phyloP scores from a whole-genome alignment of 2,113 vertebrate genomes.

The Hiodon tergisus region DNA sequence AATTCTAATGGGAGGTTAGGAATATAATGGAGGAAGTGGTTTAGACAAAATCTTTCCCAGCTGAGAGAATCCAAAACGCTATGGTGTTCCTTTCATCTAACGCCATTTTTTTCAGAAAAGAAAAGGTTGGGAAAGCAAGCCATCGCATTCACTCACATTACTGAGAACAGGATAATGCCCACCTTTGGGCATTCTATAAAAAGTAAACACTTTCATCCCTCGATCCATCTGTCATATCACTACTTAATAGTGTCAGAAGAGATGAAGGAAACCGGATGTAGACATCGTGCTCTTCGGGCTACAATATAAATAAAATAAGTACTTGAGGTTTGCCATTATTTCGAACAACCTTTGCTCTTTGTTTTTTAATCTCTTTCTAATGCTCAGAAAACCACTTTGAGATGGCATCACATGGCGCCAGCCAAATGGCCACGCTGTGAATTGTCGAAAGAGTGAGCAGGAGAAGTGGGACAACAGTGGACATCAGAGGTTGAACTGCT shows the following conservation, averaged over 20 bases:
- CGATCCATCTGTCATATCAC: neutral
- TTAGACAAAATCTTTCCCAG: constrained; percentile 20
- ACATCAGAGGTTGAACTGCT: too few species aligned
- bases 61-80: too few species aligned
- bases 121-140: neutral
- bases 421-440: neutral
- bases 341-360: neutral
- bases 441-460: too few species aligned
- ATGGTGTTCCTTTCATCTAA: neutral
- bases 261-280: constrained; percentile 10
- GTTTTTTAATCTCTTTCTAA: neutral
- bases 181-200: neutral
- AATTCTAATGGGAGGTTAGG: constrained; percentile 42
- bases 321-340: constrained; percentile 3
- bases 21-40: constrained; percentile 48
- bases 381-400: neutral
- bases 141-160: neutral
- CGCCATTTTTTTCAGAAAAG: neutral
- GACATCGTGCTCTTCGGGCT: neutral
- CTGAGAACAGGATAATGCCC: neutral
- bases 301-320: constrained; percentile 9
- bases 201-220: neutral
- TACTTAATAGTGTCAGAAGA: constrained; percentile 35
- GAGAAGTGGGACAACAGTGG: too few species aligned
- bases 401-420: neutral